A percentile compares a stretch with the other conserved stretches of the same genome.
phyloP scores from a whole-genome alignment of 2,888 invertebrate genomes.

The Cantharis rufa region DNA sequence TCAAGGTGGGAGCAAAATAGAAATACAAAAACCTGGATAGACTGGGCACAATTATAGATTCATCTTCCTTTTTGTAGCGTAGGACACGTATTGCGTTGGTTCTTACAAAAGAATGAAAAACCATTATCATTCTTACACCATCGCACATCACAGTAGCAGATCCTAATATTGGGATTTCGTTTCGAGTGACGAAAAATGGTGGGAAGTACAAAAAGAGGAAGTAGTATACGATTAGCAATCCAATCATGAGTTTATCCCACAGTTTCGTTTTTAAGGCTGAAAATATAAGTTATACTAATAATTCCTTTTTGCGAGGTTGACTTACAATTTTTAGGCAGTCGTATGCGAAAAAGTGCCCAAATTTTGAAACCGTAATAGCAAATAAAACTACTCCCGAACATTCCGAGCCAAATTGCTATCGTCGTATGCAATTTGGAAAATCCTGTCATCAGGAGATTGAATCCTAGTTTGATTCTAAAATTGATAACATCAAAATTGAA shows the following conservation, averaged over 20 bases:
- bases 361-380: conserved; percentile 5
- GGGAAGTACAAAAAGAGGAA: background rate
- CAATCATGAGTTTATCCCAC: background rate
- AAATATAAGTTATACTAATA: background rate
- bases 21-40: conserved; percentile 82
- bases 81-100: conserved; percentile 68
- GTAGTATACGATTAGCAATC: background rate
- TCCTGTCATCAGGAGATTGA: conserved; percentile 62
- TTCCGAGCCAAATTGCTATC: conserved; percentile 60
- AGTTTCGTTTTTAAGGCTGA: background rate
- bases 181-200: background rate
- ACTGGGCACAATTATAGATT: conserved; percentile 58
- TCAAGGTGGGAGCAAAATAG: conserved; percentile 84
- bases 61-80: conserved; percentile 52
- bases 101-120: conserved; percentile 80
- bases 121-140: conserved; percentile 76
- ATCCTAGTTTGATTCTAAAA: conserved; percentile 61
- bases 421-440: conserved; percentile 67
- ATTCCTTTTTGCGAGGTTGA: no score
- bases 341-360: conserved; percentile 7
- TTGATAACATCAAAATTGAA: background rate
- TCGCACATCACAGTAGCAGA: background rate
- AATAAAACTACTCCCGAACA: conserved; percentile 52
- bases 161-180: background rate
- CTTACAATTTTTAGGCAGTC: conserved; percentile 9